Evolutionary conservation across 1,140 invertebrate species (phyloP).

Genomic region (Drosophila yakuba): DNA sequence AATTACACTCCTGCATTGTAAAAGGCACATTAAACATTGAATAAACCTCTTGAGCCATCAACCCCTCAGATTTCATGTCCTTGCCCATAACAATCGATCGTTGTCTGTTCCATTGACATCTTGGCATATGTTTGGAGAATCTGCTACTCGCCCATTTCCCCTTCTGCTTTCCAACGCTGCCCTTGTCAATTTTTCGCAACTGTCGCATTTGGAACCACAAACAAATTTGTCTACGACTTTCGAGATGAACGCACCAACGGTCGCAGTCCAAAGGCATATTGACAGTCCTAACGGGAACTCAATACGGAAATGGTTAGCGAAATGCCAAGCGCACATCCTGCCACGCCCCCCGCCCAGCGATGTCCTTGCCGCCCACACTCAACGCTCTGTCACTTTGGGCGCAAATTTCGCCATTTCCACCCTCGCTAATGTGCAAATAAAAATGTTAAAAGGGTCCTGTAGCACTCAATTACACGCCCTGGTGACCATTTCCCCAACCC

Average conservation of each 20-base stretch:
- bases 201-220: slow-evolving; percentile 75
- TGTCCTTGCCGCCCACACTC: slow-evolving; percentile 63
- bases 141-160: slow-evolving; percentile 9
- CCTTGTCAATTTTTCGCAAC: slow-evolving; percentile 35
- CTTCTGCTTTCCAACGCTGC: background rate
- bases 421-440: slow-evolving; percentile 85
- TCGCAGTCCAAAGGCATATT: slow-evolving; percentile 63
- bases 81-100: slow-evolving; percentile 20
- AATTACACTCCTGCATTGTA: background rate
- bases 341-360: background rate
- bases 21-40: slow-evolving; percentile 16
- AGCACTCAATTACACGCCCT: slow-evolving; percentile 85
- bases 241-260: slow-evolving; percentile 54
- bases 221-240: slow-evolving; percentile 81
- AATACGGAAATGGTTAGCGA: slow-evolving; percentile 53
- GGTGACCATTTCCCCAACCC: slow-evolving; percentile 79
- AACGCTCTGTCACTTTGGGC: slow-evolving; percentile 82
- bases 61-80: slow-evolving; percentile 17
- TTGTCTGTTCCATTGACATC: slow-evolving; percentile 20
- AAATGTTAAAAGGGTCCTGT: slow-evolving; percentile 85
- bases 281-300: slow-evolving; percentile 68
- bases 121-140: slow-evolving; percentile 57
- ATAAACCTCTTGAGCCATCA: background rate
- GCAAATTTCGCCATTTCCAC: slow-evolving; percentile 83
- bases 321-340: background rate